These are phyloP conservation scores for Corythornis madagascariensis DNA, from an alignment of 2,113 vertebrate species.

Conservation along the genomic window DNA sequence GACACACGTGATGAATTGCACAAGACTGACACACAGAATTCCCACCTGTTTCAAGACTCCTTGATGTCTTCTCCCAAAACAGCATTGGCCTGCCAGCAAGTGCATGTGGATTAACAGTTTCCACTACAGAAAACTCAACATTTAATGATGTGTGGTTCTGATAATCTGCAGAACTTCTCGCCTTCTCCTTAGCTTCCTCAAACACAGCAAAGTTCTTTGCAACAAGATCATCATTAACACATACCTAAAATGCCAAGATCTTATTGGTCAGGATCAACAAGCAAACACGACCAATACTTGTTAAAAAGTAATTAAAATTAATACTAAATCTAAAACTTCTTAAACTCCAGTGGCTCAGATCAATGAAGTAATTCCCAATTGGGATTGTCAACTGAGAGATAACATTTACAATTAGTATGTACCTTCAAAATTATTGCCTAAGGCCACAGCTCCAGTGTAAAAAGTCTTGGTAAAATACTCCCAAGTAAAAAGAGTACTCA, in stretches of 20 bases:
- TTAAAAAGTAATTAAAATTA: neutral
- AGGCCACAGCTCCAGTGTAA: neutral
- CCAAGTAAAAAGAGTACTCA: neutral
- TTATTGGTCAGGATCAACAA: neutral
- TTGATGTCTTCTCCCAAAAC: neutral
- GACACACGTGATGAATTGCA: neutral
- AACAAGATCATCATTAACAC: constrained; percentile 91
- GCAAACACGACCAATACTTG: neutral
- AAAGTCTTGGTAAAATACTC: neutral
- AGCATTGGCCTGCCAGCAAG: constrained; percentile 66
- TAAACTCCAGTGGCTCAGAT: neutral
- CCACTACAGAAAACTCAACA: neutral
- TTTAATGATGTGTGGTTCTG: neutral
- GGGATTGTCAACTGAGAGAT: neutral
- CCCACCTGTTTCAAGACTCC: constrained; percentile 55
- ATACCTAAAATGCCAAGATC: constrained; percentile 76
- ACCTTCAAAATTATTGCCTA: neutral
- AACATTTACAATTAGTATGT: neutral
- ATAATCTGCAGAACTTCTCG: neutral
- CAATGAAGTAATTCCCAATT: neutral
- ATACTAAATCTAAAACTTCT: neutral
- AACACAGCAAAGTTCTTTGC: constrained; percentile 87
- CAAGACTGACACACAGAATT: rapidly evolving
- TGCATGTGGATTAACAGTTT: constrained; percentile 2
- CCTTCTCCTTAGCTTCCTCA: neutral